Conservation (phyloP, 2,113 vertebrate species). For the Pycnonotus jocosus region DNA sequence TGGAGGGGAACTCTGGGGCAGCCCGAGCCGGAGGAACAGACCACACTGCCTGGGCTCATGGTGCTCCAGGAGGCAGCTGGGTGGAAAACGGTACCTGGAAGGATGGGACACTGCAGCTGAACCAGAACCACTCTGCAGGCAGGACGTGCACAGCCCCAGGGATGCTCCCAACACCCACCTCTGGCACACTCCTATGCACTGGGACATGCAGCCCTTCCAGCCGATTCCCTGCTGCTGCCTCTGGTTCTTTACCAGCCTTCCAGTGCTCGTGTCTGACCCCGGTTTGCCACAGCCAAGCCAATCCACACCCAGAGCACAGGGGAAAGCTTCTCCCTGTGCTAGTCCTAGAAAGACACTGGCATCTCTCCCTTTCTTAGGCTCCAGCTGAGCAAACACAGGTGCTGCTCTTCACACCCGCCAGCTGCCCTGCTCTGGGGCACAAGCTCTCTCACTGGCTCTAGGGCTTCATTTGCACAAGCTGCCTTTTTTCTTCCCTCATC, state of each 20-base stretch:
- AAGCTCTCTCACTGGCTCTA: background rate
- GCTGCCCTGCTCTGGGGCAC: background rate
- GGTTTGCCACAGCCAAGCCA: background rate
- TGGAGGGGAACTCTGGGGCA: background rate
- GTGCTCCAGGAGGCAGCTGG: background rate
- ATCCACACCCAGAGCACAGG: fast-evolving
- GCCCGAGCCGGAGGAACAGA: background rate
- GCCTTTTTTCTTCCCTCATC: background rate
- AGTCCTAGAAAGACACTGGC: background rate
- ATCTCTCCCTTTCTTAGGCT: background rate
- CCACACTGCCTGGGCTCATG: background rate
- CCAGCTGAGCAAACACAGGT: conserved; percentile 35
- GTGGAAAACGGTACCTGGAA: background rate
- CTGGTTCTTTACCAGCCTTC: background rate
- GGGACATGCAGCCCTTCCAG: background rate
- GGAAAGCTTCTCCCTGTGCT: background rate
- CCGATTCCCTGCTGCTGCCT: background rate
- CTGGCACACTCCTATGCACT: fast-evolving
- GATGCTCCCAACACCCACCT: background rate
- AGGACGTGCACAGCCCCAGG: background rate
- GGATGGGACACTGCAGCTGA: background rate
- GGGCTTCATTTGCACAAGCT: background rate
- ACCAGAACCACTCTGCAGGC: background rate
- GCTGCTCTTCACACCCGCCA: background rate
- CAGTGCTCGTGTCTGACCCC: background rate